A percentile compares a stretch with the other conserved stretches of the same genome.
Conservation (phyloP, 1,140 invertebrate genomes). For the Trichonephila clavipes region DNA sequence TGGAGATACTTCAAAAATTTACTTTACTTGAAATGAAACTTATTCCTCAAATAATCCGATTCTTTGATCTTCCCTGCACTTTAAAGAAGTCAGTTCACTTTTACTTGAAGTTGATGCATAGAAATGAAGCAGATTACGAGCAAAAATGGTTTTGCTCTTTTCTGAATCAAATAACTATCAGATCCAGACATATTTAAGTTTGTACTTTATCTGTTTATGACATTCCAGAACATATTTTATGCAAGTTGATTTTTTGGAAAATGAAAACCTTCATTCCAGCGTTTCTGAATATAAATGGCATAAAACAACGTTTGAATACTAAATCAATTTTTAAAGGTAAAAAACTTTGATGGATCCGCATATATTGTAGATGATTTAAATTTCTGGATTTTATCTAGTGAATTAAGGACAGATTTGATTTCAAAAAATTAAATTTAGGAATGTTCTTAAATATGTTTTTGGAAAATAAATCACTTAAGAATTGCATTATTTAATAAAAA, state of each 20-base stretch:
- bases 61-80: conserved; percentile 28
- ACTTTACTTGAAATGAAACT: conserved; percentile 35
- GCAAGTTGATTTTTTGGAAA: conserved; percentile 15
- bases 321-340: background rate
- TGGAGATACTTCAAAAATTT: conserved; percentile 13
- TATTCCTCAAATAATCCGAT: conserved; percentile 38
- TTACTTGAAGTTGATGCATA: conserved; percentile 18
- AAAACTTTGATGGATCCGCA: background rate
- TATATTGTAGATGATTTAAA: background rate
- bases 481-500: too few species aligned
- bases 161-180: conserved; percentile 27
- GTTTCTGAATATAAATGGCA: background rate
- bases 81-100: conserved; percentile 17
- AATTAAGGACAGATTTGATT: background rate
- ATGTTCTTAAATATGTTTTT: background rate
- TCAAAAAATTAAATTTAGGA: background rate
- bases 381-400: background rate
- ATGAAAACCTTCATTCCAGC: background rate
- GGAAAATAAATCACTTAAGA: too few species aligned
- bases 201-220: conserved; percentile 22
- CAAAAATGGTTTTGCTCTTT: conserved; percentile 23
- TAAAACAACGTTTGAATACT: conserved; percentile 23
- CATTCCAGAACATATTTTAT: conserved; percentile 23
- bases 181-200: conserved; percentile 10
- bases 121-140: conserved; percentile 24